phyloP scores from a whole-genome alignment of 1,140 invertebrate genomes.

The Leptinotarsa lineolata region DNA sequence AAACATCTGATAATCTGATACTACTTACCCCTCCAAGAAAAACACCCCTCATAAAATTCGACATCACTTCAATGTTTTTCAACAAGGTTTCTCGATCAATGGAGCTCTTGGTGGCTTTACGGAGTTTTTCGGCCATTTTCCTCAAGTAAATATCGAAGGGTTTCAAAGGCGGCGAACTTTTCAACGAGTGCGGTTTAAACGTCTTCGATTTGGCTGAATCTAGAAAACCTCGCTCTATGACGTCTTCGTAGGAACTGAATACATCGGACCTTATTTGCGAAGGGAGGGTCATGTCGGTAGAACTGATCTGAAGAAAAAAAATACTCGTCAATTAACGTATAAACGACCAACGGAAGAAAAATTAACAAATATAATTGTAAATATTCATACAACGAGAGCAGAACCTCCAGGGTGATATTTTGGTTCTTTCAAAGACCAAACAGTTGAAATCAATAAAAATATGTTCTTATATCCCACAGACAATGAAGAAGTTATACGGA shows the following conservation, averaged over 20 bases:
- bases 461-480: too few species aligned
- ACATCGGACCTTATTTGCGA: conserved; percentile 28
- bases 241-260: conserved; percentile 33
- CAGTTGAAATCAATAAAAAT: too few species aligned
- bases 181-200: not conserved
- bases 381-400: too few species aligned
- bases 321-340: not conserved
- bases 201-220: not conserved
- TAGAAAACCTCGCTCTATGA: conserved; percentile 38
- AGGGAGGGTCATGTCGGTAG: conserved; percentile 26
- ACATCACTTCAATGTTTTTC: conserved; percentile 35
- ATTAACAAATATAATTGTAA: too few species aligned
- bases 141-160: conserved; percentile 41
- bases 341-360: too few species aligned
- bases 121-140: conserved; percentile 39
- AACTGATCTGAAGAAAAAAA: conserved; percentile 21
- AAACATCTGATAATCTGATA: not conserved
- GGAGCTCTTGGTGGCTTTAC: conserved; percentile 26
- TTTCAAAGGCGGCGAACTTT: conserved; percentile 16
- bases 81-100: conserved; percentile 32
- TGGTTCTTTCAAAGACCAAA: too few species aligned
- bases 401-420: too few species aligned
- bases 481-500: too few species aligned
- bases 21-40: conserved; percentile 34
- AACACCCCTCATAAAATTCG: conserved; percentile 38